Conservation (phyloP, 2,797 vertebrate genomes). For the Rhynchonycteris naso region DNA sequence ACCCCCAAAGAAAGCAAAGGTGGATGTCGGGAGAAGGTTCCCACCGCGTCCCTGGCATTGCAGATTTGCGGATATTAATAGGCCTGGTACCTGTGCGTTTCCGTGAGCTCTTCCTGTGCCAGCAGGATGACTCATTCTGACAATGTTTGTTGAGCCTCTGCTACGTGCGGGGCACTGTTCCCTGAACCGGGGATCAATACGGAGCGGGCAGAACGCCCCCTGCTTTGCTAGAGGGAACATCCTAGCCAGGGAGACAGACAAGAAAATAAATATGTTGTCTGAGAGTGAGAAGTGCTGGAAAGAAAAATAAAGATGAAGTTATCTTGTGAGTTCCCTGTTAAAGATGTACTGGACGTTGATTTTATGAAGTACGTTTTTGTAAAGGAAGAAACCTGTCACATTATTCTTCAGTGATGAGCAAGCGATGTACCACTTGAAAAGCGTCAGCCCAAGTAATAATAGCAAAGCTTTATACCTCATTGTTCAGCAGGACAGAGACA, state of each 20-base stretch:
- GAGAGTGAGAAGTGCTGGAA: fast-evolving
- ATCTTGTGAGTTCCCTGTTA: neutral
- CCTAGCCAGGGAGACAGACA: fast-evolving
- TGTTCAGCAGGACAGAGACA: neutral
- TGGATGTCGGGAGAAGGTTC: neutral
- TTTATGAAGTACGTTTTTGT: neutral
- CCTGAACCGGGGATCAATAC: fast-evolving
- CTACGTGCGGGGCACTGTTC: fast-evolving
- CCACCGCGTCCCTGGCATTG: neutral
- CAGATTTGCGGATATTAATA: neutral
- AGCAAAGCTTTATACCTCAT: neutral
- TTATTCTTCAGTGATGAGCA: neutral
- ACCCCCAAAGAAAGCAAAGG: neutral
- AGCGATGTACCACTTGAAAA: neutral
- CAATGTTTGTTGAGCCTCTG: fast-evolving
- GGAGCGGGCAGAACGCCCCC: neutral
- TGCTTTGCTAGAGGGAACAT: neutral
- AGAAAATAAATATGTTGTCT: neutral
- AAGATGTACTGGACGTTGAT: neutral
- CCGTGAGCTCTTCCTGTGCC: fast-evolving
- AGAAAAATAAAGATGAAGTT: conserved; percentile 30
- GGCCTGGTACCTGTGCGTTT: neutral
- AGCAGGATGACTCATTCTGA: neutral
- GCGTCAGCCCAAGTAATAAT: neutral
- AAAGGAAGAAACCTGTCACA: neutral